Percentiles rank a stretch among this genome's conserved stretches.
These are phyloP conservation scores for Meriones psammophilus DNA, from an alignment of 2,797 vertebrate species.

Conservation along the genomic window DNA sequence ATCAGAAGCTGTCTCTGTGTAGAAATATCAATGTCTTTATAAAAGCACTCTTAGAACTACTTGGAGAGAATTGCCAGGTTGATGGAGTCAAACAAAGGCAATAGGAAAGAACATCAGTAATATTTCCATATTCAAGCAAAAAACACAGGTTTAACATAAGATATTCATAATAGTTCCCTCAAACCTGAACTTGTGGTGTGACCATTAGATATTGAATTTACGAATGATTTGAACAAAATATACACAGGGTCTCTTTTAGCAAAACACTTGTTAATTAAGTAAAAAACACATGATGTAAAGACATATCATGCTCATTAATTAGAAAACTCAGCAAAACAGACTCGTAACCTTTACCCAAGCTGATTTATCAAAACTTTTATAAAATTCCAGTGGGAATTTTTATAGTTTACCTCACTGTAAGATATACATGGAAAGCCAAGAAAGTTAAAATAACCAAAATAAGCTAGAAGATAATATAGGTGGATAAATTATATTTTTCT, in stretches of 20 bases:
- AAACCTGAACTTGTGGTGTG: not conserved
- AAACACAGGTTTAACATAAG: not conserved
- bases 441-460: slow-evolving; percentile 3
- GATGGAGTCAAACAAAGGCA: not conserved
- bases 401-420: not conserved
- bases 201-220: not conserved
- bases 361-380: not conserved
- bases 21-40: not conserved
- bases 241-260: not conserved
- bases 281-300: not conserved
- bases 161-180: not conserved
- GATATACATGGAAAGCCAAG: not conserved
- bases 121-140: not conserved
- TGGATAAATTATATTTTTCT: not conserved
- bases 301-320: not conserved
- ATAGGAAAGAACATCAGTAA: not conserved
- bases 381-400: not conserved
- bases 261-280: not conserved
- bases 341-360: not conserved
- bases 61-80: not conserved
- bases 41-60: not conserved
- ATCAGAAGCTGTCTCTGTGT: not conserved
- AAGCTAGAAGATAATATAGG: not conserved
- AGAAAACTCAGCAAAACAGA: not conserved
- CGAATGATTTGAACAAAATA: not conserved